Evolutionary conservation across 2,797 vertebrate species (phyloP), one percentile per base, ranked within the genome.

Genomic region (Prunella strophiata): DNA sequence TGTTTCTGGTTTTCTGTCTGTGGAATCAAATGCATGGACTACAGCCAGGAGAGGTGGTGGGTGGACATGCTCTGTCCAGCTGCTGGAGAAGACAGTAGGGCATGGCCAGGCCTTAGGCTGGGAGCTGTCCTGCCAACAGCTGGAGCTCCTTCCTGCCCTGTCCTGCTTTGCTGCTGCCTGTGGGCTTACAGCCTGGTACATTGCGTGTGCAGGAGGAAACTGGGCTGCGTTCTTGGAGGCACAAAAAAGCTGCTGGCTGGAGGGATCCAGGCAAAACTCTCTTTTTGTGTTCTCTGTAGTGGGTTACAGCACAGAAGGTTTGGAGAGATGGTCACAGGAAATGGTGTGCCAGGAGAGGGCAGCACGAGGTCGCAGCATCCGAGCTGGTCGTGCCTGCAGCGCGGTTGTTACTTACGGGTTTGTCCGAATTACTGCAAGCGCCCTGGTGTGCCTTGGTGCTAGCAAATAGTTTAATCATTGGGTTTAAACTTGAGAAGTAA

Each of bases 321-420:
- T 2, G 2, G 19, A 10, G 25, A 6, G 16, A 19, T 7, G 34
- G 5, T 20, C 32, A 7, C 34, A 16, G 51, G 19, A 70, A 67
- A 57, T 45, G 8, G 22, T 23, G 89, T 45, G 73, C 96, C 98
- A 97, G 96, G 79, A 98, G 98, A 94, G 98, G 98, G 97, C 98
- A 97, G 96, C 94, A 88, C 38, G 59, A 83, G 80, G 88, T 85
- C 15, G 13, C 47, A 79, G 51, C 77, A 84, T 89, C 58, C 6
- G 2, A 16, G 7, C 13, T 10, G 27, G 14, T 45, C 9, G 3
- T 67, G 55, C 40, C 40, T 3, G 2, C 10, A 16, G 43, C 2
- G 1, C 43, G 7, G 22, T 9, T 58, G 15, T 36, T 51, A 6
- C 5, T 51, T 27, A 11, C 0, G 13, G 6, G 13, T 61, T 65